Evolutionary conservation across 1,140 invertebrate species (phyloP).

Genomic region (Trichonephila clavipes): DNA sequence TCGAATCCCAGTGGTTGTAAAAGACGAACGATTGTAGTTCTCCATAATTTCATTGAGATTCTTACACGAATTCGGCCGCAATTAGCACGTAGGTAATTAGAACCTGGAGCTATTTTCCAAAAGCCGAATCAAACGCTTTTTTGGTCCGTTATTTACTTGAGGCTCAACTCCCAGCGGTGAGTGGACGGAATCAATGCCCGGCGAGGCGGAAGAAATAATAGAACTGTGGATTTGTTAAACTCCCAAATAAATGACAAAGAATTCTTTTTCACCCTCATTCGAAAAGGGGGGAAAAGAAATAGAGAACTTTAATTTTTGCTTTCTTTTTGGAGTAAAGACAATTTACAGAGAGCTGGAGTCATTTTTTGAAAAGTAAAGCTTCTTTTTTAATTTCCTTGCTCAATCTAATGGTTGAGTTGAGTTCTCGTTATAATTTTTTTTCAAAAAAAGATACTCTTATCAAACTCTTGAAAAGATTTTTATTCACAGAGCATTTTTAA

Average conservation of each 20-base stretch:
- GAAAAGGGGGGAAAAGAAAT: background rate
- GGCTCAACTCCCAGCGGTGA: background rate
- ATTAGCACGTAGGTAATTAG: constrained; percentile 72
- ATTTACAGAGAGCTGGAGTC: background rate
- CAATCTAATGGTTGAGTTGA: background rate
- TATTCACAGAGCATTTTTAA: background rate
- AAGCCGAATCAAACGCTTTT: constrained; percentile 66
- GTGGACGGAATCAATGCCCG: no score
- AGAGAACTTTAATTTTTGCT: constrained; percentile 24
- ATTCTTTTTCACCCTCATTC: background rate
- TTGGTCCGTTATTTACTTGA: background rate
- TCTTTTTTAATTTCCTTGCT: background rate
- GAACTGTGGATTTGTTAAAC: constrained; percentile 64
- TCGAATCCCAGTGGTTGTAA: constrained; percentile 55
- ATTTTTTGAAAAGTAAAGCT: background rate
- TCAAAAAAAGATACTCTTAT: background rate
- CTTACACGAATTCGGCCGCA: constrained; percentile 54
- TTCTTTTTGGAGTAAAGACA: background rate
- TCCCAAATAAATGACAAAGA: constrained; percentile 51
- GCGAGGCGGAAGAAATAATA: constrained; percentile 44
- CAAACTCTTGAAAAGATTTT: background rate
- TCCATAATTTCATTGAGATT: constrained; percentile 72
- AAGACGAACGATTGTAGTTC: constrained; percentile 52
- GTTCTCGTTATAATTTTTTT: background rate
- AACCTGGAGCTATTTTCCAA: constrained; percentile 69